Conservation (phyloP, 2,888 invertebrate genomes). For the Oxytorus armatus region DNA sequence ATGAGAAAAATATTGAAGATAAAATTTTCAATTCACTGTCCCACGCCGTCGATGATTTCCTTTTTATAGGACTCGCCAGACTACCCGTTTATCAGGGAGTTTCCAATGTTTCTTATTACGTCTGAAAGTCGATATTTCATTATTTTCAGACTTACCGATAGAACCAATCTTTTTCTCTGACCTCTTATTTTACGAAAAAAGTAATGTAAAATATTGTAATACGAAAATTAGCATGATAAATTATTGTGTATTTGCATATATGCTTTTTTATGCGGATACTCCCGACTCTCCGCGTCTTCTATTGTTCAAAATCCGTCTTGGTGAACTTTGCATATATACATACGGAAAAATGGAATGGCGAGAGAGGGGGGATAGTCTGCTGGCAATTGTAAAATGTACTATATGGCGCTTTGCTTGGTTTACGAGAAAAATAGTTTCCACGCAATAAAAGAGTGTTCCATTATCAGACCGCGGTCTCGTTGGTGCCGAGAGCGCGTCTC, state of each 20-base stretch:
- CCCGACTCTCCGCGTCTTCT: background rate
- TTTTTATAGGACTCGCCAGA: background rate
- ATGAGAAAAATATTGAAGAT: background rate
- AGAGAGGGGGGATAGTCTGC: too few relatives aligned
- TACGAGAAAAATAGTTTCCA: constrained; percentile 42
- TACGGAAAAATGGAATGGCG: constrained; percentile 23
- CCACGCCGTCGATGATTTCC: background rate
- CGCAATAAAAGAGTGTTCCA: constrained; percentile 50
- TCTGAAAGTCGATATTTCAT: background rate
- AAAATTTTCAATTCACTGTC: background rate
- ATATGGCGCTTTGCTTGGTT: background rate
- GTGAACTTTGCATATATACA: constrained; percentile 8
- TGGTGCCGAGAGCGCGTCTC: background rate
- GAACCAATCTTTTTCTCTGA: background rate
- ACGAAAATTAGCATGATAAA: background rate
- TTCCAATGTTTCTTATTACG: background rate
- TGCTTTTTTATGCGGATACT: background rate
- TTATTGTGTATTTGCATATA: background rate
- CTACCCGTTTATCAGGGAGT: background rate
- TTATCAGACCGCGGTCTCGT: constrained; percentile 12
- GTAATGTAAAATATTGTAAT: too few relatives aligned
- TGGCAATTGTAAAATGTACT: constrained; percentile 16
- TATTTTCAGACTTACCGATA: background rate
- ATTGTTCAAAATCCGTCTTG: constrained; percentile 31
- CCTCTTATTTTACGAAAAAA: background rate